These are phyloP conservation scores for Drosophila neonasuta DNA, from an alignment of 2,888 invertebrate genomes.

Conservation along the genomic window DNA sequence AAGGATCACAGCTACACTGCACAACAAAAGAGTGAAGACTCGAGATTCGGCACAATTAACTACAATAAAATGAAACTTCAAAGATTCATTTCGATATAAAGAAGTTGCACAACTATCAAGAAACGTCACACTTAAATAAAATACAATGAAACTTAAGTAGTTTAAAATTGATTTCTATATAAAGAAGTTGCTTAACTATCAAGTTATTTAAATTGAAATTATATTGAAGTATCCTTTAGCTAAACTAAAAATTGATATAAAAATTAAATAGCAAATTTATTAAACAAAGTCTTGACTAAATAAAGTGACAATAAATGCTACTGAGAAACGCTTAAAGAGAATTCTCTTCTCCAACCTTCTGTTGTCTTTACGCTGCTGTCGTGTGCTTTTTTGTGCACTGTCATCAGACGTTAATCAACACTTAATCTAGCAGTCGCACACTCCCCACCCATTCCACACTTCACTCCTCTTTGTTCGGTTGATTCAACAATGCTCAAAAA, in stretches of 20 bases:
- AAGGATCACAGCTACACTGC: conserved; percentile 8
- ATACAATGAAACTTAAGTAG: too few species aligned
- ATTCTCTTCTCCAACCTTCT: too few species aligned
- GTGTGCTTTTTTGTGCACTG: conserved; percentile 15
- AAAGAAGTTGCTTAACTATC: too few species aligned
- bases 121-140: too few species aligned
- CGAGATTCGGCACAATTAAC: neutral
- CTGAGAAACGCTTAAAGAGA: neutral
- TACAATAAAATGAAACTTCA: too few species aligned
- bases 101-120: too few species aligned
- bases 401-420: conserved; percentile 37
- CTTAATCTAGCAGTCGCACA: conserved; percentile 4
- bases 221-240: too few species aligned
- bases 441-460: neutral
- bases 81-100: too few species aligned
- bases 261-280: neutral
- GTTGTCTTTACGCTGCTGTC: neutral
- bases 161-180: too few species aligned
- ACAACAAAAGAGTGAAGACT: neutral
- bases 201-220: too few species aligned
- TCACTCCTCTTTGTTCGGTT: conserved; percentile 18
- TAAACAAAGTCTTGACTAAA: neutral
- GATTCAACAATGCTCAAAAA: conserved; percentile 38
- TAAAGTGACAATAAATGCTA: neutral
- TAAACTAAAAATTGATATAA: too few species aligned